Evolutionary conservation across 2,113 vertebrate species (phyloP), one percentile per base, ranked within the genome.

Genomic region (Glaucomys volans): DNA sequence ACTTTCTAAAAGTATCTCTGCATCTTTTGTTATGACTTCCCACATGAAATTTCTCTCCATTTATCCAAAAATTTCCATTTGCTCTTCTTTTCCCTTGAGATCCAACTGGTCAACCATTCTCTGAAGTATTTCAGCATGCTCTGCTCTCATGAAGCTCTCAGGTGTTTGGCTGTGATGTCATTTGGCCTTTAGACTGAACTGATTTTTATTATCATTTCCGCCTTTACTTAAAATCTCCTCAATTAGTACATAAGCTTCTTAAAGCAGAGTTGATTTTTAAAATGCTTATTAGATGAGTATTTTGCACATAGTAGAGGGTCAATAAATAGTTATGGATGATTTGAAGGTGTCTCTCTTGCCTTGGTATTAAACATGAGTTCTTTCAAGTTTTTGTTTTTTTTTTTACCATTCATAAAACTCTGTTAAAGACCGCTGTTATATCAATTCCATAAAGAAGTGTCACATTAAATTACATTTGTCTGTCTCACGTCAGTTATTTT

Each of bases 1-100:
- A 69, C 59, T 67, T 97, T 88, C 72, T 93, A 57, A 94, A 93
- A 81, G 14, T 44, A 50, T 72, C 50, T 86, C 57, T 95, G 59
- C 42, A 37, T 84, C 47, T 86, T 96, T 64, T 80, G 40, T 59
- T 30, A 18, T 81, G 88, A 66, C 37, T 88, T 88, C 44, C 82
- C 54, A 9, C 26, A 11, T 26, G 20, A 77, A 84, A 89, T 82
- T 30, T 14, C 20, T 90, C 37, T 74, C 32, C 24, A 24, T 87
- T 75, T 88, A 37, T 52, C 24, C 62, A 5, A 32, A 35, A 44
- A 14, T 67, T 89, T 84, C 37, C 52, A 52, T 81, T 66, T 89
- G 44, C 59, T 80, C 32, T 90, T 83, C 44, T 81, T 74, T 30
- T 66, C 28, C 69, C 54, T 89, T 10, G 30, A 79, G 69, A 28